Evolutionary conservation across 2,113 vertebrate genomes (phyloP), one percentile per base, ranked within the genome.

Genomic region (Chionomys nivalis): DNA sequence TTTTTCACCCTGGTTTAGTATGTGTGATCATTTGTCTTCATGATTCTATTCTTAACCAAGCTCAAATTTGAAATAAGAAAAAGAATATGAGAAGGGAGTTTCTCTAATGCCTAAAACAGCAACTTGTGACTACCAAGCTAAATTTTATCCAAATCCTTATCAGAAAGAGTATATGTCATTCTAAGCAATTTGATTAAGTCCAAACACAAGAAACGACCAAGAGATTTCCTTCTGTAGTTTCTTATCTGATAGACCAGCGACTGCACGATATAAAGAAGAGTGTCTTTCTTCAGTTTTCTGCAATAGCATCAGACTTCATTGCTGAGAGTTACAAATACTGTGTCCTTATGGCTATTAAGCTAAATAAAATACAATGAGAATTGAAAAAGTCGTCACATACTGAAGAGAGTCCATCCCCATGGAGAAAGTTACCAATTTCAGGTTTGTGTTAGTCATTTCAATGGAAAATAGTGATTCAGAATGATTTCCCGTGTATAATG

Each of bases 31-130:
- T 92, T 78, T 21, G 88, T 17, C 52, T 83, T 13, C 1, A 31
- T 58, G 92, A 90, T 86, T 83, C 72, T 93, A 12, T 70, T 49
- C 89, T 90, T 87, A 31, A 85, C 82, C 36, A 86, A 91, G 44
- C 58, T 70, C 85, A 65, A 68, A 16, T 4, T 81, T 72, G 36
- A 26, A 5, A n/a, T 52, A 91, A 96, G 79, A 61, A 87, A 92
- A 72, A 86, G 58, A 86, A 78, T 44, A 16, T 17, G n/a, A 21
- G 44, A 23, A 24, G 36, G 4, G 17, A 4, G 17, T 49, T 92
- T 76, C 1, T n/a, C 33, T 73, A 21, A 77, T 70, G 61, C 39
- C 49, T 89, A 52, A 82, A 42, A 94, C 36, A 87, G n/a, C 82
- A 63, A 47, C 47, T 65, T 42, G n/a, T 21, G 75, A 79, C 42